Evolutionary conservation across 1,140 invertebrate species (phyloP), one percentile per base, ranked within the genome.

Genomic region (Pygmarrhopalites habei): DNA sequence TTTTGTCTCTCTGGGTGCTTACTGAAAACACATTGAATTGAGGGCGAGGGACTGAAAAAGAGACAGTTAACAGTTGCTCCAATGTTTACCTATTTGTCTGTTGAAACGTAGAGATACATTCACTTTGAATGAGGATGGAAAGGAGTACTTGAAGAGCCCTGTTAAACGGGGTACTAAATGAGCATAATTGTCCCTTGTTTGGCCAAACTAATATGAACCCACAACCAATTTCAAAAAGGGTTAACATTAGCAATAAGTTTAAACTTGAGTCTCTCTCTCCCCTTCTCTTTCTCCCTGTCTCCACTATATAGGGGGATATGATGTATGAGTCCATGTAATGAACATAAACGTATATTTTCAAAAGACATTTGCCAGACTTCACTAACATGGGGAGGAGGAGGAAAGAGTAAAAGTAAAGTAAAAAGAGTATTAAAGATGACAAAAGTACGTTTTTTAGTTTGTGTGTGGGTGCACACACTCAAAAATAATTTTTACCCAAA

Each of bases 101-200:
- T 47, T 5, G 56, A 43, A 58, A 58, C 29, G 41, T 26, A 56
- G 35, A 32, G 58, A 47, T 59, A 23, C 23, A n/a, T 47, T 47
- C 7, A 19, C 44, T 5, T n/a, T 35, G 15, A 35, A 35, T 35
- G 32, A 35, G 32, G 32, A 35, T 5, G 32, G 53, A 35, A 43
- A 58, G 44, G 35, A 58, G 56, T 28, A 15, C 19, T 58, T 58
- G 43, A 44, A 30, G 43, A 58, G n/a, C 44, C 58, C 15, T n/a
- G 59, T 43, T 61, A 52, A 61, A 61, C 23, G 35, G 39, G n/a
- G 17, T 61, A 61, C 59, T 61, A 61, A 61, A 61, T 61, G 59
- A 35, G 32, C 47, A 61, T 61, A 53, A 61, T 61, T 61, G 59
- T 53, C 21, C 28, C 44, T 39, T 61, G 47, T 61, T 61, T 61